Evolutionary conservation across 2,113 vertebrate species (phyloP).

Genomic region (cat (Felis catus)): F.catus_Fca126_mat1.0 CM031419.1:60480001-60480500

Average conservation of each 20-base stretch:
- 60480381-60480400: not conserved
- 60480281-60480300: not conserved
- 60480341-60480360: not conserved
- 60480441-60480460: not conserved
- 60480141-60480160: not conserved
- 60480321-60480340: not conserved
- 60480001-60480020: not conserved
- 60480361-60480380: not conserved
- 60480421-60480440: not conserved
- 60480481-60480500: not conserved
- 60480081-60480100: not conserved
- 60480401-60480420: not conserved
- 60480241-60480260: not conserved
- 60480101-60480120: not conserved
- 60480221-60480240: not conserved
- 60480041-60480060: not conserved
- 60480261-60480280: not conserved
- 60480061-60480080: not conserved
- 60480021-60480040: not conserved
- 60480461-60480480: not conserved
- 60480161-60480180: not conserved
- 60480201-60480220: not conserved
- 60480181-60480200: not conserved
- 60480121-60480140: not conserved
- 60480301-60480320: not conserved